These are phyloP conservation scores for Hyles lineata DNA, from an alignment of 2,888 invertebrate species.

Conservation along the genomic window DNA sequence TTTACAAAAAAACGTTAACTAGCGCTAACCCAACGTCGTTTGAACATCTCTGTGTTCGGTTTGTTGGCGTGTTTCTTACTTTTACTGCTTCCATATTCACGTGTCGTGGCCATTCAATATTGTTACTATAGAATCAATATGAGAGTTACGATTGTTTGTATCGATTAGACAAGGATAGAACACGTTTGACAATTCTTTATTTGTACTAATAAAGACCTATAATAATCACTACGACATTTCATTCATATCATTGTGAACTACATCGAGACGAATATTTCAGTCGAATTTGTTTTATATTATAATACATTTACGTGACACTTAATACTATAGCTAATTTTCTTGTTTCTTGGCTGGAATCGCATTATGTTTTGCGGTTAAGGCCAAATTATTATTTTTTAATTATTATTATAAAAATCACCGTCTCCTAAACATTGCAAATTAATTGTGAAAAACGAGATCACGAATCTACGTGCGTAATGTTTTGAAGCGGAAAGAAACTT, in stretches of 20 bases:
- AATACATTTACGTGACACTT: slow-evolving; percentile 74
- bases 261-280: slow-evolving; percentile 82
- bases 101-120: not conserved
- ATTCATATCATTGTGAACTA: slow-evolving; percentile 80
- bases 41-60: not conserved
- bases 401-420: slow-evolving; percentile 25
- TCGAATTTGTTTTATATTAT: slow-evolving; percentile 75
- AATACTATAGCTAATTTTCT: slow-evolving; percentile 63
- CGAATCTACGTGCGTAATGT: slow-evolving; percentile 23
- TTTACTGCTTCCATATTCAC: slow-evolving; percentile 2
- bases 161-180: slow-evolving; percentile 24
- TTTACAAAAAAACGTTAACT: slow-evolving; percentile 62
- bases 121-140: slow-evolving; percentile 2
- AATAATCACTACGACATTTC: slow-evolving; percentile 70
- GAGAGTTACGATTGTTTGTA: slow-evolving; percentile 12
- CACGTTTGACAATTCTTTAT: slow-evolving; percentile 48
- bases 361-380: slow-evolving; percentile 74
- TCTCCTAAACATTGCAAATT: slow-evolving; percentile 33
- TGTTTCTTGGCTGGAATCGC: slow-evolving; percentile 79
- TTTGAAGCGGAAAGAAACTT: slow-evolving; percentile 58
- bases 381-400: slow-evolving; percentile 53
- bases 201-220: slow-evolving; percentile 84
- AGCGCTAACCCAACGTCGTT: slow-evolving; percentile 41
- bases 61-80: not conserved
- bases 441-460: slow-evolving; percentile 31